Evolutionary conservation across 2,113 vertebrate species (phyloP).

Genomic region (Candoia aspera): DNA sequence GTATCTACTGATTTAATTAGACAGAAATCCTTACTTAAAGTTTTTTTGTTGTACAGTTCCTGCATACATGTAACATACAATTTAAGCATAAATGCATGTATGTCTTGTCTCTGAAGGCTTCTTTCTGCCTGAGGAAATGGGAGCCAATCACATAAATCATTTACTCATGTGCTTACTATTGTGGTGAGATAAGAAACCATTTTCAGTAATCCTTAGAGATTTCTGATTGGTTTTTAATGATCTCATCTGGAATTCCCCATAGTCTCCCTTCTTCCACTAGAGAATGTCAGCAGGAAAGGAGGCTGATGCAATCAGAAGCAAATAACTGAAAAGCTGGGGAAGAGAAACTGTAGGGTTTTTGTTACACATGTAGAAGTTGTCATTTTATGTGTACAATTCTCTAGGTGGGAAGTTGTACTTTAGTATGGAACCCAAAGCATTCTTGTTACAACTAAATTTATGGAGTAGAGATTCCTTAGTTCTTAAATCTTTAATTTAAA

Average conservation of each 20-base stretch:
- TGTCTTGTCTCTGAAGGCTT: neutral
- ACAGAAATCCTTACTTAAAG: neutral
- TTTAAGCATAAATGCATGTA: neutral
- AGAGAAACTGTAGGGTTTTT: neutral
- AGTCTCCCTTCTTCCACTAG: slow-evolving; percentile 12
- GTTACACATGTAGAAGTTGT: neutral
- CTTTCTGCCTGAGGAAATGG: neutral
- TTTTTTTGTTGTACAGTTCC: neutral
- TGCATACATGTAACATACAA: neutral
- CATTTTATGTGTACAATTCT: neutral
- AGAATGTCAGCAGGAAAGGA: slow-evolving; percentile 54
- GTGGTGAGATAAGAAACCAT: slow-evolving; percentile 16
- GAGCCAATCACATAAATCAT: neutral
- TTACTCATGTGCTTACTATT: slow-evolving; percentile 18
- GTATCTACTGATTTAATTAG: neutral
- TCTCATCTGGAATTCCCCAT: slow-evolving; percentile 34
- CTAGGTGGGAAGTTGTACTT: neutral
- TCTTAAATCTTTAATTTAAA: neutral
- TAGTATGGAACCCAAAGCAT: neutral
- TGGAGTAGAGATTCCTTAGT: neutral
- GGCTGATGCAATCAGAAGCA: slow-evolving; percentile 51
- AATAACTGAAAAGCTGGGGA: slow-evolving; percentile 23
- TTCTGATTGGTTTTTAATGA: slow-evolving; percentile 46
- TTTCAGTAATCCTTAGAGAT: slow-evolving; percentile 27
- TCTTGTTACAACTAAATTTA: neutral